Base-by-base conservation (phyloP, 2,888 invertebrate genomes). In the Sacculina carcini region DNA sequence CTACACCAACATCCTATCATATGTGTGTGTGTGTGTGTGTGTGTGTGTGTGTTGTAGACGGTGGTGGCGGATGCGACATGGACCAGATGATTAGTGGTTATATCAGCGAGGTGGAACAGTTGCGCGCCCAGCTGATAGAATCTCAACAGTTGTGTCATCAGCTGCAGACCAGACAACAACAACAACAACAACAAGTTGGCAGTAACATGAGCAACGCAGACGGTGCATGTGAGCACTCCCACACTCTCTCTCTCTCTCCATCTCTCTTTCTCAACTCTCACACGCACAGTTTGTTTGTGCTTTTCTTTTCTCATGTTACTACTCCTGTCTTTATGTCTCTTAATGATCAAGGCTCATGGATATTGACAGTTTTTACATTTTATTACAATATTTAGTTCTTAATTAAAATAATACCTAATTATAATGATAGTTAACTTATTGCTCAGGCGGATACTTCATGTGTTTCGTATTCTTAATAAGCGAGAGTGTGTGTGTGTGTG, bases 101-200 rank as follows among this genome's bases (percentile, higher is more conserved):
- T 65, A 71, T 90, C 49, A 76, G 76, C 61, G 90, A 94, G 69
- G 84, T 90, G 59, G 90, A 92, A 66, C 84, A 86, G 58, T 67
- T 92, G 10, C 73, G 84, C 61, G 80, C 86, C 0, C 83, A 86
- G 63, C 67, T 94, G 51, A 74, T 86, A 62, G 92, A 94, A 66
- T 78, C 86, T 0, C 87, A 83, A 61, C 74, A 77, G 50, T 75
- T 77, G 61, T 79, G 79, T 61, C 77, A 80, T 57, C 76, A 78
- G 58, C 62, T 84, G 28, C 72, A 78, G 48, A 76, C 59, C 60
- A 52, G 57, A 61, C 54, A 60, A 61, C 52, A 60, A 58, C 42
- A 56, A 59, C 24, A 49, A 54, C 34, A 56, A 55, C 48, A 34
- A 31, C 39, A 31, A 50, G 51, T 31, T 46, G 32, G 52, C 55